Evolutionary conservation across 2,888 invertebrate genomes (phyloP).

Genomic region (Carabus problematicus): DNA sequence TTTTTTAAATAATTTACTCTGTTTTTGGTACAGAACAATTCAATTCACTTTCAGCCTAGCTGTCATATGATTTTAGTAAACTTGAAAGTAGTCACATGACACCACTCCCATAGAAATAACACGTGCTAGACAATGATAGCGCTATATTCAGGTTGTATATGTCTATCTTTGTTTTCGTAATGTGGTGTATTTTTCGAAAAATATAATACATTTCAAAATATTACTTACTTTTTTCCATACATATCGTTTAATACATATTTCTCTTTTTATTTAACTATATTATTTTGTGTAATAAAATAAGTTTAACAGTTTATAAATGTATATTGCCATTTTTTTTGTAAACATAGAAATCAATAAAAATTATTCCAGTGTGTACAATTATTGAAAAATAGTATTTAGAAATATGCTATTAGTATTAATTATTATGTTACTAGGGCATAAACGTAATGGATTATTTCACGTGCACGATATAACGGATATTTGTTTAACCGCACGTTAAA

Average conservation of each 20-base stretch:
- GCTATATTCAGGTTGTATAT: neutral
- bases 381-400: too few species aligned
- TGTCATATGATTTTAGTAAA: conserved; percentile 32
- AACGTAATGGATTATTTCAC: conserved; percentile 1
- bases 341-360: too few species aligned
- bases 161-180: neutral
- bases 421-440: conserved; percentile 4
- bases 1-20: conserved; percentile 58
- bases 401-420: too few species aligned
- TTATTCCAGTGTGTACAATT: too few species aligned
- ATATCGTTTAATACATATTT: too few species aligned
- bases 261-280: too few species aligned
- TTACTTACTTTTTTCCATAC: too few species aligned
- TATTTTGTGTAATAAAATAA: too few species aligned
- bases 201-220: neutral
- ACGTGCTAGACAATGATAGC: neutral
- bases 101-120: neutral
- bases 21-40: neutral
- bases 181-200: neutral
- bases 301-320: too few species aligned
- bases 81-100: neutral
- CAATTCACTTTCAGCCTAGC: neutral
- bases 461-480: conserved; percentile 10
- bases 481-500: conserved; percentile 5
- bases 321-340: too few species aligned